Percentiles rank a stretch among this genome's conserved stretches.
phyloP scores from a whole-genome alignment of 1,140 invertebrate species.

The Lamellibrachia luymesi region DNA sequence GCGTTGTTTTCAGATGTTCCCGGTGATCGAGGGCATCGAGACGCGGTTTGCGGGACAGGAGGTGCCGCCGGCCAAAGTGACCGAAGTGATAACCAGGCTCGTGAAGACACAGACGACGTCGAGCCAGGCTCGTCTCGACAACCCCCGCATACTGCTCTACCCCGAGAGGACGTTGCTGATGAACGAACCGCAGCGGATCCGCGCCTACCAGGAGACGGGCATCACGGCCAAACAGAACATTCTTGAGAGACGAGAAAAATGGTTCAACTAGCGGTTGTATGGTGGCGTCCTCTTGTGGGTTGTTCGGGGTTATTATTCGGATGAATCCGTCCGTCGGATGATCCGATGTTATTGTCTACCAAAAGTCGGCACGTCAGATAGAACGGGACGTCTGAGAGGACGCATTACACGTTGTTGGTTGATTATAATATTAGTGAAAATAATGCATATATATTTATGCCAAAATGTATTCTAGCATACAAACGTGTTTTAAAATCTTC shows the following conservation, averaged over 20 bases:
- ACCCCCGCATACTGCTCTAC: constrained; percentile 19
- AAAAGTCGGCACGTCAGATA: background rate
- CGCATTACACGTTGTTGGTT: background rate
- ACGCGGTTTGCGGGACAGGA: background rate
- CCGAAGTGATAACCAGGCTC: background rate
- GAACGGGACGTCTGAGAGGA: background rate
- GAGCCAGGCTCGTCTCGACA: constrained; percentile 18
- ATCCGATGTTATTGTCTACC: background rate
- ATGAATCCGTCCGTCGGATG: background rate
- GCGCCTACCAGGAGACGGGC: constrained; percentile 6
- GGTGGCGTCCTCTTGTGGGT: background rate
- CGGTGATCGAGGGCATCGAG: constrained; percentile 19
- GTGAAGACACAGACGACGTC: constrained; percentile 15
- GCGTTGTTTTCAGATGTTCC: constrained; percentile 9
- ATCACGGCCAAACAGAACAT: background rate
- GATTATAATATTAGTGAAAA: background rate
- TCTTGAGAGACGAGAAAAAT: constrained; percentile 17
- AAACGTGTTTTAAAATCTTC: background rate
- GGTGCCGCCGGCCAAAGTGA: background rate
- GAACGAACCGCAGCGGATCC: constrained; percentile 7
- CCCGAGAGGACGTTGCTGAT: constrained; percentile 17
- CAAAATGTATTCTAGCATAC: no score
- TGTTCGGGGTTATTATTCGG: no score
- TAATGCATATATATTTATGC: background rate
- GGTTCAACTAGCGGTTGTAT: constrained; percentile 12